These are phyloP conservation scores for Ctenicera cuprea DNA, from an alignment of 2,888 invertebrate species.

Conservation along the genomic window DNA sequence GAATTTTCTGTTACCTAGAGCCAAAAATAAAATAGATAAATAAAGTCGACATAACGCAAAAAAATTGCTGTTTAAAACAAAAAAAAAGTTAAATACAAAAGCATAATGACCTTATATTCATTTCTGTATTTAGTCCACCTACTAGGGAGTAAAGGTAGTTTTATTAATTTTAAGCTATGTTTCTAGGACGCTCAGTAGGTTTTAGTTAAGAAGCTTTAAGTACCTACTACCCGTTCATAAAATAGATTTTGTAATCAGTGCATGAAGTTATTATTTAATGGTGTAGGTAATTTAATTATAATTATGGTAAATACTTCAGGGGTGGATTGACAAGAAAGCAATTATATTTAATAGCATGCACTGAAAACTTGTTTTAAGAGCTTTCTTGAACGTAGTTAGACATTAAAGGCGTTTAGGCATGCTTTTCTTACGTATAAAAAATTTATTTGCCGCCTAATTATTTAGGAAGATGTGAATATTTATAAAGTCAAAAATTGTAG, in stretches of 20 bases:
- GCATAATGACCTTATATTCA: slow-evolving; percentile 45
- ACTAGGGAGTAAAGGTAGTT: slow-evolving; percentile 68
- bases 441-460: not conserved
- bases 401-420: not conserved
- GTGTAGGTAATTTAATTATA: not conserved
- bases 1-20: no score
- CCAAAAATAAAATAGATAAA: not conserved
- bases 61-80: not conserved
- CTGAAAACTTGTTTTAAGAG: not conserved
- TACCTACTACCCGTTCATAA: not conserved
- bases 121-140: slow-evolving; percentile 66
- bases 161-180: slow-evolving; percentile 31
- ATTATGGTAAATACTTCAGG: no score
- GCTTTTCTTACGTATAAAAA: not conserved
- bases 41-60: not conserved
- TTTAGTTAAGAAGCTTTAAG: slow-evolving; percentile 15
- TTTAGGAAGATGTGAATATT: no score
- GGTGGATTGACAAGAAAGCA: not conserved
- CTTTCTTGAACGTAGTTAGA: slow-evolving; percentile 8
- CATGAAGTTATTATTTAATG: slow-evolving; percentile 1
- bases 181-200: slow-evolving; percentile 21
- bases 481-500: not conserved
- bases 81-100: no score
- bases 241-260: slow-evolving; percentile 2
- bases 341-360: not conserved